A percentile compares a stretch with the other conserved stretches of the same genome.
phyloP scores from a whole-genome alignment of 2,113 vertebrate genomes.

The Heterochromis multidens region DNA sequence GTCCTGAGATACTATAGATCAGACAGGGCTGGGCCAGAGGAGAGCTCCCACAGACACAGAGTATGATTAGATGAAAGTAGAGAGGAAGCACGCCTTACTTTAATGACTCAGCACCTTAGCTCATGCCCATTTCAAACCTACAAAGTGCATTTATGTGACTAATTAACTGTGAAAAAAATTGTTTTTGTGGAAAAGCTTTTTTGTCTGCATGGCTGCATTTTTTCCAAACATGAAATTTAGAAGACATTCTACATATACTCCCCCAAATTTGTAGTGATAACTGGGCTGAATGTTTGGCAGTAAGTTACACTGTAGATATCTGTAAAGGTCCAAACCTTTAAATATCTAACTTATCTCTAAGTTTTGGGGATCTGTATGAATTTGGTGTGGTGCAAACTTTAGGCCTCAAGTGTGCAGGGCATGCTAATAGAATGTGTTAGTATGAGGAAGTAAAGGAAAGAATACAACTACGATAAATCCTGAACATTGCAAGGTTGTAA shows the following conservation, averaged over 20 bases:
- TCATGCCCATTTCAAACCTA: neutral
- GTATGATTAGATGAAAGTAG: constrained; percentile 2
- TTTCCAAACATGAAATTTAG: neutral
- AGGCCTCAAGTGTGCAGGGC: too few relatives aligned
- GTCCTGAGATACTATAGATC: constrained; percentile 22
- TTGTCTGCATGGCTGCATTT: neutral
- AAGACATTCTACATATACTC: neutral
- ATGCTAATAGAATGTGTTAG: too few relatives aligned
- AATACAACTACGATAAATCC: too few relatives aligned
- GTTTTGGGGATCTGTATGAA: too few relatives aligned
- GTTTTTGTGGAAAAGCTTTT: neutral
- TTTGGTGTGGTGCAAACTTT: too few relatives aligned
- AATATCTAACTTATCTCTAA: neutral
- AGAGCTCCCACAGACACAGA: neutral
- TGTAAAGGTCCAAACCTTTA: neutral
- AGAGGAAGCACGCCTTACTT: neutral
- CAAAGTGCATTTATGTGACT: neutral
- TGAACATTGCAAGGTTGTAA: too few relatives aligned
- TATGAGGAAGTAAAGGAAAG: too few relatives aligned
- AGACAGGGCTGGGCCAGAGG: neutral
- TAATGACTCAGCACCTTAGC: constrained; percentile 20
- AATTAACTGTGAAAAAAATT: neutral
- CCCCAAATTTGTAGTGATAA: neutral
- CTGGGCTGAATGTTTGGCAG: neutral
- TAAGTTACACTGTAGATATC: neutral